Evolutionary conservation across 2,113 vertebrate species (phyloP).

Genomic region (Crocuta crocuta): DNA sequence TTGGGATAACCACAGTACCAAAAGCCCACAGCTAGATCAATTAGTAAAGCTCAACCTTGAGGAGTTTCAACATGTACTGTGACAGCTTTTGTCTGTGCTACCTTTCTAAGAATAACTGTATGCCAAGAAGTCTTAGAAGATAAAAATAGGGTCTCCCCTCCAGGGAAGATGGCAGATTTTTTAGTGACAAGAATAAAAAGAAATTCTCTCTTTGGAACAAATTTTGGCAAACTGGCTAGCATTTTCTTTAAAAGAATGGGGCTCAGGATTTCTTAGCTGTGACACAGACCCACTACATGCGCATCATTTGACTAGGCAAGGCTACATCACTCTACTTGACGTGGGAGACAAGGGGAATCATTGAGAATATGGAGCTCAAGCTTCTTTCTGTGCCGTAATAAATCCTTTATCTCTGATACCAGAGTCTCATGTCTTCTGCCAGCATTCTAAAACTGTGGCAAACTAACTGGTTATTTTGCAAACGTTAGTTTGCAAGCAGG

Average conservation of each 20-base stretch:
- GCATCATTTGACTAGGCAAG: neutral
- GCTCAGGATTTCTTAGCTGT: neutral
- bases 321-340: neutral
- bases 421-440: neutral
- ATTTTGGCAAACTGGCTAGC: neutral
- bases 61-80: neutral
- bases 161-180: neutral
- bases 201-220: neutral
- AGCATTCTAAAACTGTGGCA: neutral
- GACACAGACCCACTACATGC: neutral
- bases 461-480: neutral
- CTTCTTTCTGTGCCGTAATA: neutral
- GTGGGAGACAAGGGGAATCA: neutral
- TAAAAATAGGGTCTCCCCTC: constrained; percentile 11
- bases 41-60: neutral
- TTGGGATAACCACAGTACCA: neutral
- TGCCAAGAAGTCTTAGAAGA: neutral
- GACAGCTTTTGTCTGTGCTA: neutral
- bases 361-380: neutral
- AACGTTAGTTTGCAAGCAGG: neutral
- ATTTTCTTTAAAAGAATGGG: neutral
- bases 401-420: neutral
- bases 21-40: neutral
- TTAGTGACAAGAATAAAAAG: neutral
- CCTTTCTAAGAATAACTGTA: neutral